Conservation (phyloP, 2,797 vertebrate species). For the Tiaroga cobitis region DNA sequence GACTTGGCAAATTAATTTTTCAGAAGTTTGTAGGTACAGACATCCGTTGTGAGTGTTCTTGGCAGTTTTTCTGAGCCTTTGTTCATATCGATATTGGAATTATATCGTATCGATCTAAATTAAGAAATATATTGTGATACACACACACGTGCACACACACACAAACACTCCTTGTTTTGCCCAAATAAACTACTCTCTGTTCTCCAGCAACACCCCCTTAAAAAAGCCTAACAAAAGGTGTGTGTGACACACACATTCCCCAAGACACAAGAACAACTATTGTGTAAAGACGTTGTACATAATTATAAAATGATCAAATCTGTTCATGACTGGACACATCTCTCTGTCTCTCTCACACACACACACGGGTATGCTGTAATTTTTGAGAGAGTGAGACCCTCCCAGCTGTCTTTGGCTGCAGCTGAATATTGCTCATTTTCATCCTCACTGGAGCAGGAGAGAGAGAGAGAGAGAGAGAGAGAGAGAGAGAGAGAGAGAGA, state of each 20-base stretch:
- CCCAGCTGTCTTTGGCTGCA: slow-evolving; percentile 71
- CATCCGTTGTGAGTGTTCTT: no score
- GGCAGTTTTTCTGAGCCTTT: no score
- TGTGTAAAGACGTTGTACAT: slow-evolving; percentile 15
- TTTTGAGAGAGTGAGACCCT: slow-evolving; percentile 69
- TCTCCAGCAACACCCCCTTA: slow-evolving; percentile 26
- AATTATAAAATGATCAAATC: slow-evolving; percentile 27
- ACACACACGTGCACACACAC: not conserved
- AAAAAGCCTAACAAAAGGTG: slow-evolving; percentile 27
- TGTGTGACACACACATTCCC: slow-evolving; percentile 37
- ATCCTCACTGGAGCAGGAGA: slow-evolving; percentile 59
- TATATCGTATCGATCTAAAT: no score
- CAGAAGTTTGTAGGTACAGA: no score
- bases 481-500: slow-evolving; percentile 17
- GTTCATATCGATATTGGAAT: no score
- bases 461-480: slow-evolving; percentile 25
- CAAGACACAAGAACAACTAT: slow-evolving; percentile 39
- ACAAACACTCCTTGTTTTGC: slow-evolving; percentile 30
- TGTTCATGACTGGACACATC: not conserved
- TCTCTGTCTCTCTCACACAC: not conserved
- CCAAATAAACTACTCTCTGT: slow-evolving; percentile 49
- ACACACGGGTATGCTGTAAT: slow-evolving; percentile 50
- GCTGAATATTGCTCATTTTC: slow-evolving; percentile 67
- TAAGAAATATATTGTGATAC: no score
- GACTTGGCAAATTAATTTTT: not conserved